These are phyloP conservation scores for Osedax frankpressi DNA, from an alignment of 2,888 invertebrate species.

Conservation along the genomic window DNA sequence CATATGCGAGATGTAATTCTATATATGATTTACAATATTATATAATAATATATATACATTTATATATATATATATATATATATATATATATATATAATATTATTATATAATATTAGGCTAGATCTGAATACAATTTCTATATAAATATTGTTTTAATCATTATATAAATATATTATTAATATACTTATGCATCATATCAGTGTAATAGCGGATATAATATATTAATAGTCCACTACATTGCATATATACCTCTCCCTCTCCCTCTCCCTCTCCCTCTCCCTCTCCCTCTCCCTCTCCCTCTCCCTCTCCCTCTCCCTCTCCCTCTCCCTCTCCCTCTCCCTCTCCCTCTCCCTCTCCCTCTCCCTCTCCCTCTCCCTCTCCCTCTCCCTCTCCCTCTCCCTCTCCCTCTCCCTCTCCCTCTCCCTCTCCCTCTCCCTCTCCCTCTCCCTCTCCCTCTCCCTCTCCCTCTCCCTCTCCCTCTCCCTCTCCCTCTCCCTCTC, in stretches of 20 bases:
- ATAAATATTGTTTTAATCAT: no score
- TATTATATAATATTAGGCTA: no score
- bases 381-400: slow-evolving; percentile 15
- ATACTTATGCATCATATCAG: no score
- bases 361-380: slow-evolving; percentile 15
- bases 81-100: no score
- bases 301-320: slow-evolving; percentile 8
- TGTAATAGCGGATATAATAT: no score
- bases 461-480: background rate
- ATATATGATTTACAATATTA: no score
- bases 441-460: slow-evolving; percentile 5
- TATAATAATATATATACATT: no score
- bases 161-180: no score
- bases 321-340: slow-evolving; percentile 30
- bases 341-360: slow-evolving; percentile 18
- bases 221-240: no score
- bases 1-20: no score
- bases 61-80: no score
- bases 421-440: slow-evolving; percentile 15
- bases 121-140: no score
- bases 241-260: background rate
- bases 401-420: slow-evolving; percentile 14
- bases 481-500: background rate
- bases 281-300: background rate
- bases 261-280: background rate